Evolutionary conservation across 2,797 vertebrate genomes (phyloP), one percentile per base, ranked within the genome.

Genomic region (Diplodus puntazzo): DNA sequence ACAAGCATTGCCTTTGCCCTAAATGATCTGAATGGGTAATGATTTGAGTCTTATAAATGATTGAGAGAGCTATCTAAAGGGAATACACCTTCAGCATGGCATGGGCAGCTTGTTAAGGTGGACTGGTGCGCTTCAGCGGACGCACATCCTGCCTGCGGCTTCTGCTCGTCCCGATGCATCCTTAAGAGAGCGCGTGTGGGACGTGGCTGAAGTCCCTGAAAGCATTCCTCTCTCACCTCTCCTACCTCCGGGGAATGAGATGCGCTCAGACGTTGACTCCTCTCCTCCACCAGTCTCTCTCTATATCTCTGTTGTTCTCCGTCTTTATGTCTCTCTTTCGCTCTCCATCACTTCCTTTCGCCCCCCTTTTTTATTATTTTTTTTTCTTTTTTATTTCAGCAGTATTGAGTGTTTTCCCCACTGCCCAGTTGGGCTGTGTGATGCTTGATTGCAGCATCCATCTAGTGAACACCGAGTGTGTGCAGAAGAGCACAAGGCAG

Each of bases 21-120:
- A 92, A 94, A 94, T 95, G 90, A 94, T 94, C 89, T 94, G 93
- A 94, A 94, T 94, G 88, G 91, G 83, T 93, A 92, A 93, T 93
- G 93, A 89, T 92, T 88, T 91, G 90, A 91, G 92, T 65, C 87
- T 91, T 92, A 93, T 95, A 92, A 95, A 95, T 94, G 90, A 94
- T 94, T 94, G 88, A 94, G 91, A 85, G 89, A 54, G 76, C 79
- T 80, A 85, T 92, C 93, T 92, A 75, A 90, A 89, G 91, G 92
- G 91, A 92, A 92, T 94, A 93, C 90, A 93, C 94, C 93, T 94
- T 91, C 89, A 84, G 85, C 81, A 81, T 86, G 83, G 86, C 86
- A 82, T 88, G 87, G 87, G 66, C 90, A 79, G 87, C 88, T 82
- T 87, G 82, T 94, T 94, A 94, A 94, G 94, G 94, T 92, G 91